Base-by-base conservation (phyloP, 2,113 vertebrate species). In the Mobula hypostoma region DNA sequence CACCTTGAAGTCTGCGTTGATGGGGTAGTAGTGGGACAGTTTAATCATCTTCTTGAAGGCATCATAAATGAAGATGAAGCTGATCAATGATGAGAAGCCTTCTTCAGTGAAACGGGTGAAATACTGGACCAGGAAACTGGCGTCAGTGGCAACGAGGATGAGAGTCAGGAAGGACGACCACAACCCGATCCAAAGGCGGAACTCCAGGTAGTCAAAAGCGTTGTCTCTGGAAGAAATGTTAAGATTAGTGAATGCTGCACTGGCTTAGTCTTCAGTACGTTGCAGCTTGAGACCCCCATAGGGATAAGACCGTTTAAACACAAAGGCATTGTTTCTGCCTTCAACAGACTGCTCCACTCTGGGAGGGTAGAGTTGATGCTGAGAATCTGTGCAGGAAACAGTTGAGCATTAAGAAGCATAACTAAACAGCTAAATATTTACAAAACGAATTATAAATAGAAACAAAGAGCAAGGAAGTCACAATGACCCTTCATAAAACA, bases 31-130 rank as follows among this genome's bases (percentile, higher is more conserved):
- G 95, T 98, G 96, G 0, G 98, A 97, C 87, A 99, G 95, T 95
- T 99, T 99, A 88, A 99, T 97, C 99, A 99, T 99, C 96, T 99
- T 99, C 97, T 99, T 99, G 96, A 99, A 98, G 96, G 99, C 97
- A 83, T 99, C 99, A 0, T 99, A 99, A 95, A 99, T 99, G 95
- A 99, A 99, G 95, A 99, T 99, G 97, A 99, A 99, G 97, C 98
- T 99, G 95, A 99, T 99, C 9, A 99, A 97, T 36, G 98, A 98
- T 29, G 99, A 98, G 95, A 99, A 99, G 0, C 99, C 99, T 95
- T 99, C 99, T 94, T 99, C 99, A 0, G 99, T 99, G 97, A 99
- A 99, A 36, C 99, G 98, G 12, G 99, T 99, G 94, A 99, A 99
- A 95, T 99, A 99, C 95, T 99, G 98, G 92, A 99, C 98, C 96